phyloP scores from a whole-genome alignment of 2,797 vertebrate genomes.

The Darevskia nairensis region DNA sequence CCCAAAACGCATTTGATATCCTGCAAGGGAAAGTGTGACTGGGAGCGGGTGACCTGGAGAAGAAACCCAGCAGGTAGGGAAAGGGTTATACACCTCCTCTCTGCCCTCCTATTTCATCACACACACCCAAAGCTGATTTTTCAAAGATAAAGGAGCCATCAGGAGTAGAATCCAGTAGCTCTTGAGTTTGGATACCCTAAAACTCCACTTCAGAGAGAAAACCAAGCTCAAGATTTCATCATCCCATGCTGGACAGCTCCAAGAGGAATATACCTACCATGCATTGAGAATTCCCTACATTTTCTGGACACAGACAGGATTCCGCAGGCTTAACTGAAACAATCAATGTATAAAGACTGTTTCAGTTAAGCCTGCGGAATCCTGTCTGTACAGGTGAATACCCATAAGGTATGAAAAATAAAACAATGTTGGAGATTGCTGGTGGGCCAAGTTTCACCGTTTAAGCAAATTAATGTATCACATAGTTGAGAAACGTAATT shows the following conservation, averaged over 20 bases:
- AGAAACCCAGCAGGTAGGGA: too few species aligned
- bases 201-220: neutral
- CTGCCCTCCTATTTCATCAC: neutral
- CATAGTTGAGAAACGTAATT: neutral
- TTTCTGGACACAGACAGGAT: neutral
- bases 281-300: neutral
- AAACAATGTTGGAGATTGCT: neutral
- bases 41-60: neutral
- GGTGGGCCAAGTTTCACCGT: neutral
- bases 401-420: neutral
- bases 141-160: too few species aligned
- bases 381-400: neutral
- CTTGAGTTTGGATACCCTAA: neutral
- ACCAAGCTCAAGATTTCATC: neutral
- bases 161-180: neutral
- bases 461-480: neutral
- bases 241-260: constrained; percentile 35
- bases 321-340: neutral
- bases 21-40: neutral
- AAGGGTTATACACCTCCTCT: neutral
- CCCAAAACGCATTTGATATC: neutral
- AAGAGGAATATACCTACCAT: neutral
- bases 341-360: too few species aligned
- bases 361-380: too few species aligned
- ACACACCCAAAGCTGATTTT: neutral